Conservation (phyloP, 2,888 invertebrate species). For the Diaphora mendica region DNA sequence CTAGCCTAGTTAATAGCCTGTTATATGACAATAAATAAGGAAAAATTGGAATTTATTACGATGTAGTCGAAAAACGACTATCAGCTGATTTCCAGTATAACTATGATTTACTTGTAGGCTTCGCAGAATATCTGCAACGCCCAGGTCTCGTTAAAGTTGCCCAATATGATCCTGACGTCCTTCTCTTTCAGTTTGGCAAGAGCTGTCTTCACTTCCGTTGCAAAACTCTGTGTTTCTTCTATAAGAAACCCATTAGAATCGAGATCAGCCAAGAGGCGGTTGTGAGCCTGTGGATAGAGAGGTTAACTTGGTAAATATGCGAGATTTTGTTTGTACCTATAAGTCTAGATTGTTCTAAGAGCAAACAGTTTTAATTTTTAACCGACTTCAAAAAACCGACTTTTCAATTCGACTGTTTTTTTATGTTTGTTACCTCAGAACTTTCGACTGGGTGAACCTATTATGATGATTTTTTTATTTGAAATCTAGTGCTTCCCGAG, state of each 20-base stretch:
- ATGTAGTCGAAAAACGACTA: background rate
- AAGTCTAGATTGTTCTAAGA: background rate
- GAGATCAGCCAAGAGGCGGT: conserved; percentile 94
- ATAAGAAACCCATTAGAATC: conserved; percentile 93
- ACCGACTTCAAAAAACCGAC: no score
- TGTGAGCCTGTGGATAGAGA: conserved; percentile 89
- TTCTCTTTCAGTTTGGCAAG: conserved; percentile 94
- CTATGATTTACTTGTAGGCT: conserved; percentile 88
- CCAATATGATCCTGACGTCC: conserved; percentile 97
- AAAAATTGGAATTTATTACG: no score
- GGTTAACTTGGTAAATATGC: background rate
- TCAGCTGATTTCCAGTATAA: background rate
- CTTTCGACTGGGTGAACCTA: no score
- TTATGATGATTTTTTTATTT: no score
- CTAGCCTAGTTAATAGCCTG: no score
- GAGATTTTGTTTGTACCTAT: background rate
- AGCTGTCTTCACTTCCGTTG: conserved; percentile 94
- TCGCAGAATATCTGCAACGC: conserved; percentile 96
- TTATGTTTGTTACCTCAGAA: no score
- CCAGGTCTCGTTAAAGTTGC: conserved; percentile 98
- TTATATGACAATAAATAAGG: no score
- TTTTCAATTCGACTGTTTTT: no score
- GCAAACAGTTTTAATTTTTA: background rate
- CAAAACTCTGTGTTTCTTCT: conserved; percentile 96
- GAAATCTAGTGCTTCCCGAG: no score